Evolutionary conservation across 1,140 invertebrate genomes (phyloP), one percentile per base, ranked within the genome.

Genomic region (Sinonovacula constricta): DNA sequence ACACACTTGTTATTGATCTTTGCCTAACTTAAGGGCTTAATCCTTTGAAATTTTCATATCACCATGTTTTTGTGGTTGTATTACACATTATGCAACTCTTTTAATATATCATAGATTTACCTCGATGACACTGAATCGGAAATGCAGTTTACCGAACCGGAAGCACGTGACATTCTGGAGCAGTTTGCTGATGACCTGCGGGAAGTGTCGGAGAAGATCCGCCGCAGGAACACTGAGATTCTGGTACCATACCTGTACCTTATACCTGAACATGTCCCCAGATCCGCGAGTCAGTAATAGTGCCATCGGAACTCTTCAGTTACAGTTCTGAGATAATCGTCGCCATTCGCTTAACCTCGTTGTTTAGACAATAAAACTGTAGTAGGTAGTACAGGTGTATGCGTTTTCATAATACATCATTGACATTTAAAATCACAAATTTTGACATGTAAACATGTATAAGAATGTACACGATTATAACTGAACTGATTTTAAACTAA

Each of bases 241-340:
- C 54, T 59, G 22, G 51, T 77, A 18, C 65, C 74, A 15, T 77
- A 77, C 62, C 39, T 31, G 14, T 77, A 77, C 39, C 49, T 77
- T 10, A 24, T 77, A 26, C 74, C 74, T 4, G 74, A 77, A 24
- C 28, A 56, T 10, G 49, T 77, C n/a, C 74, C 74, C 0, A 77
- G 60, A 28, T 39, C 74, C 24, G 65, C 62, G 24, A 57, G 71
- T 1, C 71, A 75, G 28, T 75, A 31, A 63, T 45, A n/a, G n/a
- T n/a, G n/a, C n/a, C n/a, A n/a, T n/a, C n/a, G n/a, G n/a, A n/a
- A n/a, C n/a, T n/a, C n/a, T n/a, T n/a, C n/a, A n/a, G n/a, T n/a
- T n/a, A n/a, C n/a, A n/a, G n/a, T n/a, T n/a, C n/a, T n/a, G n/a
- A n/a, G n/a, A n/a, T n/a, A n/a, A n/a, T n/a, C n/a, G n/a, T n/a